Evolutionary conservation across 2,797 vertebrate genomes (phyloP).

Genomic region (Acipenser transmontanus): DNA sequence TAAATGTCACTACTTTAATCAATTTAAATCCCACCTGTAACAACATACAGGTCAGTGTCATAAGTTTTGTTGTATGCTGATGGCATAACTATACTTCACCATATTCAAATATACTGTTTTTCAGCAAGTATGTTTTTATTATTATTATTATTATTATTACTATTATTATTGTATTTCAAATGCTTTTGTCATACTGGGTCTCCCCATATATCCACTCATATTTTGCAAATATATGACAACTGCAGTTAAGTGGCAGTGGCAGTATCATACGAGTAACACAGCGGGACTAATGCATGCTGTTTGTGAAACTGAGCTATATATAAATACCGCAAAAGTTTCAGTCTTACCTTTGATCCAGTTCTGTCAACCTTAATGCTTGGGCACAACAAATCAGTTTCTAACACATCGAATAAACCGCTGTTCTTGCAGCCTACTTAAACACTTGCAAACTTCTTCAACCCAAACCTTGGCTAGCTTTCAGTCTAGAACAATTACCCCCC

Average conservation of each 20-base stretch:
- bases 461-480: background rate
- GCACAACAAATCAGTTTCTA: background rate
- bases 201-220: background rate
- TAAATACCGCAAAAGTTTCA: background rate
- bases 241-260: background rate
- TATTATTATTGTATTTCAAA: slow-evolving; percentile 26
- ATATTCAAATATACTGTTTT: too few relatives aligned
- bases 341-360: slow-evolving; percentile 14
- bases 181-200: background rate
- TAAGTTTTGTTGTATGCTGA: too few relatives aligned
- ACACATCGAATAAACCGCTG: background rate
- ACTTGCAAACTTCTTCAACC: background rate
- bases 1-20: too few relatives aligned
- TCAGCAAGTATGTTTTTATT: too few relatives aligned
- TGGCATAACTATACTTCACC: too few relatives aligned
- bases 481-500: background rate
- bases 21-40: too few relatives aligned
- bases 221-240: slow-evolving; percentile 14
- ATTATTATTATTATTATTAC: background rate
- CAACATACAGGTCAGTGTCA: too few relatives aligned
- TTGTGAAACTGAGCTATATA: background rate
- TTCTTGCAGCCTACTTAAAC: slow-evolving; percentile 9
- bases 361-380: background rate
- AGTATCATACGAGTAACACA: slow-evolving; percentile 13
- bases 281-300: background rate